Evolutionary conservation across 1,140 invertebrate species (phyloP).

Genomic region (Cyphomyrmex costatus): DNA sequence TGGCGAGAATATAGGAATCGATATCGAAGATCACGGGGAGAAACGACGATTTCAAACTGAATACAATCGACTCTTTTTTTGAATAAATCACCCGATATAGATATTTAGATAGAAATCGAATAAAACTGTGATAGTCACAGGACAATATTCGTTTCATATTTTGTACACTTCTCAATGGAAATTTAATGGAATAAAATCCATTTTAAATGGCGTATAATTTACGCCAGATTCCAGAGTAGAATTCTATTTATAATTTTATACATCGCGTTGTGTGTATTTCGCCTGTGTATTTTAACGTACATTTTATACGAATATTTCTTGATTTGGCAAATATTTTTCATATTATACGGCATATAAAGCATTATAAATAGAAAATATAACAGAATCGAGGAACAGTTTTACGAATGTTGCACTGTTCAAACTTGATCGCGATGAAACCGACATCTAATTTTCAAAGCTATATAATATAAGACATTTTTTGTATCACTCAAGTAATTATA

Average conservation of each 20-base stretch:
- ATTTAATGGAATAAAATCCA: background rate
- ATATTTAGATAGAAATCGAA: conserved; percentile 11
- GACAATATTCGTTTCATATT: background rate
- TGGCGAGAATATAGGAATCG: conserved; percentile 45
- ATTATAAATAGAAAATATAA: background rate
- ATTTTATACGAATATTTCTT: background rate
- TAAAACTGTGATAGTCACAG: background rate
- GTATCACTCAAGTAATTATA: background rate
- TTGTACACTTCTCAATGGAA: background rate
- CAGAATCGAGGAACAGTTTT: background rate
- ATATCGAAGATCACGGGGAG: conserved; percentile 26
- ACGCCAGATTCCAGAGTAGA: background rate
- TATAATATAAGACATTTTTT: background rate
- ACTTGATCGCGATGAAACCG: background rate
- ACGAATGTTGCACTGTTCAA: background rate
- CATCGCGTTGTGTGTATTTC: background rate
- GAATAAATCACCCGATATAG: background rate
- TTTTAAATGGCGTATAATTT: background rate
- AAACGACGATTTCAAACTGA: conserved; percentile 13
- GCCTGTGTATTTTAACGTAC: background rate
- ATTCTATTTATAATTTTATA: conserved; percentile 3
- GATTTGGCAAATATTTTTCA: background rate
- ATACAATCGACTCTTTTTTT: background rate
- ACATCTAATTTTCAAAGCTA: background rate
- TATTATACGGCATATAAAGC: background rate